Base-by-base conservation (phyloP, 1,140 invertebrate species). In the Philotrypesis tridentata region DNA sequence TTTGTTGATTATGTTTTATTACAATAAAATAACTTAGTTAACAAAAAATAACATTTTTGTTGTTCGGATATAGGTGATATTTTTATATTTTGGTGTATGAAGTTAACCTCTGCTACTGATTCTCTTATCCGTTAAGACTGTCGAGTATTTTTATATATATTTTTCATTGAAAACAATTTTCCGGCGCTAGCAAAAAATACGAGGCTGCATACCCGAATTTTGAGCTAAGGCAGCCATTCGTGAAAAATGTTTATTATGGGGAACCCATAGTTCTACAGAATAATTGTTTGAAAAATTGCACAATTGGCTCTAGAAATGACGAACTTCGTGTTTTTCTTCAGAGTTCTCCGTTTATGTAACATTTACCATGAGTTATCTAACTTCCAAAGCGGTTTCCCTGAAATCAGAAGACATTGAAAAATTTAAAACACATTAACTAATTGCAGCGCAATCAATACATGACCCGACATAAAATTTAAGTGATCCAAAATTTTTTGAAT, bases 11-110 rank as follows among this genome's bases (percentile, higher is more conserved):
- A 80, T 74, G 25, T 80, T 80, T 80, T 80, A 80, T 80, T 80
- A 80, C 61, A 80, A 80, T 80, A 80, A 80, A 80, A 80, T 80
- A 80, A 80, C 79, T 80, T 80, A 80, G 60, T 80, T 80, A 80
- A 80, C 79, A 80, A 80, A 80, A 80, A 80, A 80, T 80, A 80
- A 80, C 70, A 80, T 74, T 80, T 80, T 73, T 55, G 71, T 74
- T 80, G 55, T 74, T 80, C 40, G 40, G 60, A 61, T 80, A 67
- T 74, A 80, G 61, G 12, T 80, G 79, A 80, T n/a, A 73, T 48
- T 1, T 73, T 80, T 29, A 55, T 67, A 21, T 74, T 80, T 80
- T 73, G 55, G 33, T 73, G 68, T 73, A 80, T 31, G 77, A 79
- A 79, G 43, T 71, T 60, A 68, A 17, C n/a, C 9, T 33, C 48